Conservation (phyloP, 2,113 vertebrate genomes). For the Microcebus jonahi region DNA sequence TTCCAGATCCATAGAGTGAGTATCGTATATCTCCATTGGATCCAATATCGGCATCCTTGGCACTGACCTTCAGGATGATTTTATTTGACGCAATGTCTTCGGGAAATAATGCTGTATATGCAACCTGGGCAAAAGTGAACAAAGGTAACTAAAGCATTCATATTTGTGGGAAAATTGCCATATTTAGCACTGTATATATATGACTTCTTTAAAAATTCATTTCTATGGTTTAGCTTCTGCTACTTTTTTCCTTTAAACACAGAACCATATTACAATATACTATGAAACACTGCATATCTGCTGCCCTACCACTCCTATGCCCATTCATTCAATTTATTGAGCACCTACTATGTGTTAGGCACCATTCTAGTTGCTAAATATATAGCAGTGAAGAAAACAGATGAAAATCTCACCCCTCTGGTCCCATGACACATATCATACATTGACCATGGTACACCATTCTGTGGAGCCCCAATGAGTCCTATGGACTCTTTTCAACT, state of each 20-base stretch:
- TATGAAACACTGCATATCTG: background rate
- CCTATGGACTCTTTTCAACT: background rate
- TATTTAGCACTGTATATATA: background rate
- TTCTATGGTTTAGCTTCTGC: background rate
- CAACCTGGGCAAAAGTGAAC: constrained; percentile 84
- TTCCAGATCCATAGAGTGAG: constrained; percentile 91
- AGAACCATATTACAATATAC: background rate
- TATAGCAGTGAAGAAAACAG: background rate
- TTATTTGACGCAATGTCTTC: constrained; percentile 93
- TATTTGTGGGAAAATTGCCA: background rate
- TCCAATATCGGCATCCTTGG: constrained; percentile 93
- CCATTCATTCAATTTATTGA: background rate
- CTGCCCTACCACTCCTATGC: background rate
- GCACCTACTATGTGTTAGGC: no score
- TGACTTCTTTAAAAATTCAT: constrained; percentile 1
- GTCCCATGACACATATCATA: background rate
- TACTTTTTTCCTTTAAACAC: background rate
- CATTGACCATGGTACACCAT: background rate
- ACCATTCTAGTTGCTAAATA: background rate
- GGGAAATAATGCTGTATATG: constrained; percentile 89
- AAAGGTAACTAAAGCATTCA: background rate
- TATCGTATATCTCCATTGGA: constrained; percentile 93
- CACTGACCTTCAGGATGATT: constrained; percentile 90
- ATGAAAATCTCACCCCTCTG: background rate
- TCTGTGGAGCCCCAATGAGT: background rate